Base-by-base conservation (phyloP, 2,113 vertebrate genomes). In the Neofelis nebulosa region DNA sequence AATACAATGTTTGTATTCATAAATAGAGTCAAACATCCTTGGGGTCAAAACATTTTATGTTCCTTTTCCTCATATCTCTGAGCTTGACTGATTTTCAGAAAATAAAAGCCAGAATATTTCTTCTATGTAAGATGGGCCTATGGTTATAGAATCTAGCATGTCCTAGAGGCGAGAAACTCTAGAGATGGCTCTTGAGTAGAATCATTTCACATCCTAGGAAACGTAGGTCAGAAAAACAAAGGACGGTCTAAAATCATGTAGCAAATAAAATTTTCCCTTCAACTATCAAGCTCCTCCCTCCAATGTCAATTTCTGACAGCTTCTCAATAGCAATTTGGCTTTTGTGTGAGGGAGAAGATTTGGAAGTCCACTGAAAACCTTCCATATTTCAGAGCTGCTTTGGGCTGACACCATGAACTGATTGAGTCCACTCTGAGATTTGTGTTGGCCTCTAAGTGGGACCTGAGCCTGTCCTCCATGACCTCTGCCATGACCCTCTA, bases 41-140 rank as follows among this genome's bases (percentile, higher is more conserved):
- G 10, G 5, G 52, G 15, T 74, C 52, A 84, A 74, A 84, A 92
- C 50, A 74, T 6, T 68, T 50, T 48, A 14, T 86, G 61, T 76
- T 23, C 27, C 52, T 76, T 78, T 86, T 18, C n/a, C 27, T 86
- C 45, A 33, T 68, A 38, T 86, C 33, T 52, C 66, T 93, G 71
- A 85, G 33, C 69, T 85, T 92, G 83, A 85, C 48, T 52, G 76
- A 76, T 63, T 93, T 93, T 86, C 11, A 78, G 71, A 86, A 84
- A 85, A 85, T 73, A 36, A 86, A 74, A 85, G 7, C 25, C 33
- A 66, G 71, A 78, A 86, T 14, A 36, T 65, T 93, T 68, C 55
- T 73, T 78, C 18, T 33, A 5, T 15, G 12, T 93, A 66, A 78
- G 25, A 16, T 29, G n/a, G 41, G 33, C 63, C 27, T 33, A 55